Conservation (phyloP, 1,140 invertebrate species). For the Laupala kohalensis region DNA sequence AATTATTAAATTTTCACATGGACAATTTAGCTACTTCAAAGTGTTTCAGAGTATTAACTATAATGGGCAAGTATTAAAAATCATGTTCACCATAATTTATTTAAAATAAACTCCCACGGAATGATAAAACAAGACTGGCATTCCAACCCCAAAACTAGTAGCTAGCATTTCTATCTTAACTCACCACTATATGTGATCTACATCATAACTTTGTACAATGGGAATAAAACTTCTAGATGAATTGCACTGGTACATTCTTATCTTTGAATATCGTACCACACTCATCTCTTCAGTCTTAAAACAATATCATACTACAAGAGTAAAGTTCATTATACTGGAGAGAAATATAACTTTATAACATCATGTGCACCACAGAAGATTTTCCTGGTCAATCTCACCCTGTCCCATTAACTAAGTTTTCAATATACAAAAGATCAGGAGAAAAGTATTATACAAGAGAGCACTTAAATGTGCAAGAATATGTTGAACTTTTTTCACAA, state of each 20-base stretch:
- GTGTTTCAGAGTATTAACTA: no score
- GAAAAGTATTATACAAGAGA: no score
- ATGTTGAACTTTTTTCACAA: background rate
- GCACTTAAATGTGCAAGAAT: background rate
- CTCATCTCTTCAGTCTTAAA: background rate
- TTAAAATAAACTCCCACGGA: background rate
- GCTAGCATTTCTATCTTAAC: background rate
- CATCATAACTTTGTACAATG: background rate
- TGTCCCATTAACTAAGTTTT: background rate
- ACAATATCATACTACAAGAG: background rate
- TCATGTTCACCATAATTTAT: no score
- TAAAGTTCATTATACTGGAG: background rate
- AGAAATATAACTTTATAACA: background rate
- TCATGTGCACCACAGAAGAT: background rate
- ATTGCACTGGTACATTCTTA: background rate
- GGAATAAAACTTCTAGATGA: background rate
- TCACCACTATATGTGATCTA: background rate
- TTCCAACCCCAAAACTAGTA: background rate
- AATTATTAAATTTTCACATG: no score
- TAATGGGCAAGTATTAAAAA: no score
- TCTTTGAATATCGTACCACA: background rate
- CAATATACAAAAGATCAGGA: no score
- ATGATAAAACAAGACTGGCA: background rate
- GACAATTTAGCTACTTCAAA: no score
- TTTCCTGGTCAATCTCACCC: background rate